Evolutionary conservation across 2,888 invertebrate genomes (phyloP).

Genomic region (Diarsia brunnea): DNA sequence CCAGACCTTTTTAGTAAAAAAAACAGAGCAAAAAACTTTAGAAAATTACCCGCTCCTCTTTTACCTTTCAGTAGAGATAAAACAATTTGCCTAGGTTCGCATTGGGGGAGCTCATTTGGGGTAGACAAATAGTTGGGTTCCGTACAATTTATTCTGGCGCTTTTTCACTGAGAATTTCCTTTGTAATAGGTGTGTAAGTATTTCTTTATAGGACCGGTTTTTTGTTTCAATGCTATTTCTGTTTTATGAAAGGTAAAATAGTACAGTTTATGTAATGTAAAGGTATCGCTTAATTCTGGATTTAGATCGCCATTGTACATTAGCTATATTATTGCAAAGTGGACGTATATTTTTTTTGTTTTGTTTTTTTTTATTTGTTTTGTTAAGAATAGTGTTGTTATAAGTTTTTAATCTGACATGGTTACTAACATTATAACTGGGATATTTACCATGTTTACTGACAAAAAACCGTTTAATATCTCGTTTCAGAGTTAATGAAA

Average conservation of each 20-base stretch:
- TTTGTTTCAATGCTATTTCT: slow-evolving; percentile 15
- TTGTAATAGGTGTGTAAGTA: slow-evolving; percentile 50
- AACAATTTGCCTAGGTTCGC: slow-evolving; percentile 53
- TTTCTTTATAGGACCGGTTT: slow-evolving; percentile 12
- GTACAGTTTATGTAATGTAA: not conserved
- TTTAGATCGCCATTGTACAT: too few species aligned
- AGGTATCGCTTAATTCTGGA: too few species aligned
- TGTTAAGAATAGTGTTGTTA: too few species aligned
- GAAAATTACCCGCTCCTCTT: not conserved
- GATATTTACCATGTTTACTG: too few species aligned
- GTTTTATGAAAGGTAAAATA: not conserved
- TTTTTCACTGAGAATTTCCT: slow-evolving; percentile 41
- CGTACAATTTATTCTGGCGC: slow-evolving; percentile 43
- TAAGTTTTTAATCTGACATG: too few species aligned
- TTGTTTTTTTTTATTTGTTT: too few species aligned
- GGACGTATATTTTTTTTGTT: too few species aligned
- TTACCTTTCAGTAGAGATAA: slow-evolving; percentile 34
- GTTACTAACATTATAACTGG: too few species aligned
- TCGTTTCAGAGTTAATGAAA: too few species aligned
- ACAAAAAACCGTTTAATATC: too few species aligned
- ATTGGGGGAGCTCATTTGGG: slow-evolving; percentile 48
- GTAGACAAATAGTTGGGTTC: slow-evolving; percentile 58
- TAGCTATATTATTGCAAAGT: too few species aligned
- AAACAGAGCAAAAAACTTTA: not conserved
- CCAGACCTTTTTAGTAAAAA: slow-evolving; percentile 2